phyloP scores from a whole-genome alignment of 2,888 invertebrate species.

The Periphyllus acericola region DNA sequence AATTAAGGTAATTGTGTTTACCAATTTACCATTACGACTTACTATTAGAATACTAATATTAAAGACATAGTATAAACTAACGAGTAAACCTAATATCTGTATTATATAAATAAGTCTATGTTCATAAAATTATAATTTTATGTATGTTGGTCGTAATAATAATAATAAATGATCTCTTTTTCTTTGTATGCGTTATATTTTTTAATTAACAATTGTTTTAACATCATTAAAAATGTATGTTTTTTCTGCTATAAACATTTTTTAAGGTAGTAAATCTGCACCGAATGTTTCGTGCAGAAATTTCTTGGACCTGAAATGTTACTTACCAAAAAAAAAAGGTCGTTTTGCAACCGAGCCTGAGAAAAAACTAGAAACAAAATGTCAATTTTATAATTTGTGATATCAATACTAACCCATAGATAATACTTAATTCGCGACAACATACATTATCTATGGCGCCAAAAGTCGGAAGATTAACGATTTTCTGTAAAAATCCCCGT shows the following conservation, averaged over 20 bases:
- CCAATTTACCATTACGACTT: not conserved
- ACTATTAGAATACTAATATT: conserved; percentile 14
- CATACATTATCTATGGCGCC: no score
- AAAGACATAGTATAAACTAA: not conserved
- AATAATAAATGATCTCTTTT: conserved; percentile 58
- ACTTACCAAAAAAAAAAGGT: not conserved
- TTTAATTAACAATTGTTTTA: not conserved
- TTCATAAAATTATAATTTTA: conserved; percentile 22
- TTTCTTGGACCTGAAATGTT: not conserved
- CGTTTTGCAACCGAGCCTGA: not conserved
- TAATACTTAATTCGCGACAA: no score
- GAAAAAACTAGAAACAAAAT: no score
- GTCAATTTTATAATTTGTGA: no score
- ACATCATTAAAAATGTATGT: not conserved
- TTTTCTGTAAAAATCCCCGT: no score
- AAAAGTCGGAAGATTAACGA: no score
- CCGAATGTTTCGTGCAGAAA: no score
- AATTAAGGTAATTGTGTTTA: conserved; percentile 28
- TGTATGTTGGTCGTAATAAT: conserved; percentile 2
- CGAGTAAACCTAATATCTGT: conserved; percentile 35
- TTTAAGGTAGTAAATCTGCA: not conserved
- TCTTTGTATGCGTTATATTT: conserved; percentile 12
- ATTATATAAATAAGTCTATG: conserved; percentile 27
- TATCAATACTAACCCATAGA: no score
- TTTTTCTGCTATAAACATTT: not conserved